Conservation (phyloP, 2,888 invertebrate species). For the Drosophila sordidapex region DNA sequence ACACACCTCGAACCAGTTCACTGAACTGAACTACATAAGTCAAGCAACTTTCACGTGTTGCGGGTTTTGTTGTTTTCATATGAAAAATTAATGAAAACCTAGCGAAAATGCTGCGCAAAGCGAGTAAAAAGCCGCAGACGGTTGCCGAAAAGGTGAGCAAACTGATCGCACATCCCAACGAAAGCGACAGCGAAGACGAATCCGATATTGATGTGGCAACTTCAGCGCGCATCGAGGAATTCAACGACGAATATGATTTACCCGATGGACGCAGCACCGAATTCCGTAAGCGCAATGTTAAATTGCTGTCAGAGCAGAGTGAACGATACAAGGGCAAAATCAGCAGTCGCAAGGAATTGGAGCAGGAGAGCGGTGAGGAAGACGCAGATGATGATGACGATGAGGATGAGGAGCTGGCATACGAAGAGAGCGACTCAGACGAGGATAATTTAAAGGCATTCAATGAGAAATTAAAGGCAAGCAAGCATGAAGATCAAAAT, state of each 20-base stretch:
- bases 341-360: conserved; percentile 86
- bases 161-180: conserved; percentile 87
- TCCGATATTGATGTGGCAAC: conserved; percentile 85
- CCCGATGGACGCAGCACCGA: conserved; percentile 86
- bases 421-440: conserved; percentile 67
- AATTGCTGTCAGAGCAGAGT: conserved; percentile 89
- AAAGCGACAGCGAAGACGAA: conserved; percentile 86
- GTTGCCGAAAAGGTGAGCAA: conserved; percentile 89
- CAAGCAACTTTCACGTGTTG: conserved; percentile 50
- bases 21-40: not conserved
- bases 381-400: conserved; percentile 65
- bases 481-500: conserved; percentile 59
- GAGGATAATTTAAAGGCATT: conserved; percentile 51
- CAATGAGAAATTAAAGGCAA: conserved; percentile 36
- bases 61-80: conserved; percentile 27
- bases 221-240: conserved; percentile 86
- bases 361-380: conserved; percentile 45
- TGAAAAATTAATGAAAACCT: conserved; percentile 36
- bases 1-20: conserved; percentile 9
- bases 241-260: conserved; percentile 78
- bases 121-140: conserved; percentile 65
- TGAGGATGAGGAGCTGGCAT: conserved; percentile 57
- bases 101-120: conserved; percentile 58
- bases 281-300: conserved; percentile 89
- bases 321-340: conserved; percentile 91